Percentiles rank a stretch among this genome's conserved stretches.
phyloP scores from a whole-genome alignment of 2,888 invertebrate species.

The Philereme vetulata region DNA sequence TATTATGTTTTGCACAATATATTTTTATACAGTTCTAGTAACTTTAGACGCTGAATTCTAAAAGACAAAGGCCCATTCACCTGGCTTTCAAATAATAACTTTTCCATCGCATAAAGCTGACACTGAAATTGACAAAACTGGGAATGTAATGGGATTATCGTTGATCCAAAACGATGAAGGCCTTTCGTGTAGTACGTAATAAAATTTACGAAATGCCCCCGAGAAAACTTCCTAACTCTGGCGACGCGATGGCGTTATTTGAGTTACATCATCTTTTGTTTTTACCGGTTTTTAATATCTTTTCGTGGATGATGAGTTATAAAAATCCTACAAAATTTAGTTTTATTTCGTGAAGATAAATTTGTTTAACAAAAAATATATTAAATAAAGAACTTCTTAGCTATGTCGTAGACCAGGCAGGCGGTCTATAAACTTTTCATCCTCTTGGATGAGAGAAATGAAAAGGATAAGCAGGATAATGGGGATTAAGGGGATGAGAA shows the following conservation, averaged over 20 bases:
- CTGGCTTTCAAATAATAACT: slow-evolving; percentile 64
- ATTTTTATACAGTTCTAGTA: slow-evolving; percentile 1
- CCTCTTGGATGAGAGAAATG: too few relatives aligned
- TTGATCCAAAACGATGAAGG: slow-evolving; percentile 70
- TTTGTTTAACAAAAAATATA: too few relatives aligned
- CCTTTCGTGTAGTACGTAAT: slow-evolving; percentile 62
- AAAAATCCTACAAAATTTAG: background rate
- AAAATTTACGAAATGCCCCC: slow-evolving; percentile 61
- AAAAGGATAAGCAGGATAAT: too few relatives aligned
- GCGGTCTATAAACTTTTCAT: too few relatives aligned
- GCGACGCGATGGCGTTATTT: slow-evolving; percentile 41
- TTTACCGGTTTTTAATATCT: slow-evolving; percentile 1
- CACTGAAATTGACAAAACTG: slow-evolving; percentile 67
- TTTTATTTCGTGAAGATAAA: background rate
- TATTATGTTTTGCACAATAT: slow-evolving; percentile 12
- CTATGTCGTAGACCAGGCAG: too few relatives aligned
- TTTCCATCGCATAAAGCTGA: slow-evolving; percentile 64
- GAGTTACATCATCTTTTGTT: slow-evolving; percentile 39
- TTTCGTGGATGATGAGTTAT: background rate
- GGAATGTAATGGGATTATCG: slow-evolving; percentile 72
- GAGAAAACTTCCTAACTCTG: slow-evolving; percentile 51
- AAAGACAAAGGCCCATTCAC: slow-evolving; percentile 42
- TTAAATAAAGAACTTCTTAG: too few relatives aligned
- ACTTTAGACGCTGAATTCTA: slow-evolving; percentile 5
- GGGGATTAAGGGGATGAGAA: too few relatives aligned